Conservation (phyloP, 30 jellyfish, hydroid and myxozoan genomes). For the Aurelia coerulea region DNA sequence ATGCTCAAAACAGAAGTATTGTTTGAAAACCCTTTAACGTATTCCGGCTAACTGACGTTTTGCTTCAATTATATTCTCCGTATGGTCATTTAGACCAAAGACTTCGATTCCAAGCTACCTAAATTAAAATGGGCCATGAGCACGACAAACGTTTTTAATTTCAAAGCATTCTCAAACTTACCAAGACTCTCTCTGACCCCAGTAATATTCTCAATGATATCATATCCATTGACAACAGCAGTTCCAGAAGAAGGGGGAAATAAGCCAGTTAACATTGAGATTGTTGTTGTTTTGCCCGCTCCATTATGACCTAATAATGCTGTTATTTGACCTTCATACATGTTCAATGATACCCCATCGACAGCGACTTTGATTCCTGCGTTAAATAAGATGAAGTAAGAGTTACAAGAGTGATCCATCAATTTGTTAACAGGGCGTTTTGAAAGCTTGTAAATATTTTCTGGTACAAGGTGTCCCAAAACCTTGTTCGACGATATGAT, state of each 20-base stretch:
- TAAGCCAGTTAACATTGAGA: conserved; percentile 91
- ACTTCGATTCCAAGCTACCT: not conserved
- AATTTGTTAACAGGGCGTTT: too few relatives aligned
- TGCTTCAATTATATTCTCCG: too few relatives aligned
- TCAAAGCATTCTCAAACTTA: conserved; percentile 15
- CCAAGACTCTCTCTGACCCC: conserved; percentile 88
- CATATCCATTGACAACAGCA: conserved; percentile 81
- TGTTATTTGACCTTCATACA: conserved; percentile 91
- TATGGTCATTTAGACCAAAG: too few relatives aligned
- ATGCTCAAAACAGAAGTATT: too few relatives aligned
- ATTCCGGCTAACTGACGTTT: too few relatives aligned
- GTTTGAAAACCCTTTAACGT: too few relatives aligned
- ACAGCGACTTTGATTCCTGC: conserved; percentile 71
- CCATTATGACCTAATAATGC: conserved; percentile 96
- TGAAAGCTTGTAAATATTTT: too few relatives aligned
- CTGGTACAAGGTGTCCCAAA: too few relatives aligned
- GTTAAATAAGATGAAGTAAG: too few relatives aligned
- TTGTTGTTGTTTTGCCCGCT: conserved; percentile 95
- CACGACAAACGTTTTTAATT: not conserved
- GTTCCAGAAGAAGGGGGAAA: conserved; percentile 92
- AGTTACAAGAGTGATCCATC: too few relatives aligned
- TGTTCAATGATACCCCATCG: conserved; percentile 62
- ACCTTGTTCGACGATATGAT: too few relatives aligned
- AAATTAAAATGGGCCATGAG: not conserved
- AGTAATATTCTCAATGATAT: conserved; percentile 42